A percentile compares a stretch with the other conserved stretches of the same genome.
phyloP scores from a whole-genome alignment of 2,113 vertebrate genomes.

The Syngnathus floridae region DNA sequence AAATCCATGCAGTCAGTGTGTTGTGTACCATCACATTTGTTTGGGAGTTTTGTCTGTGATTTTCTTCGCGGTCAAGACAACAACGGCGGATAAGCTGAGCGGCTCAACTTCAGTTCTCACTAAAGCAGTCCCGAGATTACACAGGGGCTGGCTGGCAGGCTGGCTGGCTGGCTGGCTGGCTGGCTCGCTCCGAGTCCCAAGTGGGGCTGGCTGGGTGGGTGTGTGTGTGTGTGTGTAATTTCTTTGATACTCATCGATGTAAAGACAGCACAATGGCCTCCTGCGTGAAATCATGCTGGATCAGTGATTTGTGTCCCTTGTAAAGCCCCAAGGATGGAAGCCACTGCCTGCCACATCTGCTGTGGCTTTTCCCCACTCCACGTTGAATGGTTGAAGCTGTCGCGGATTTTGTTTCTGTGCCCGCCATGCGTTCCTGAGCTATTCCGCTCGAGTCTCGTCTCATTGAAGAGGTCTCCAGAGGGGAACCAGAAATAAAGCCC shows the following conservation, averaged over 20 bases:
- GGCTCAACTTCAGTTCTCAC: slow-evolving; percentile 44
- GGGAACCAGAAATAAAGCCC: slow-evolving; percentile 42
- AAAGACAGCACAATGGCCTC: slow-evolving; percentile 1
- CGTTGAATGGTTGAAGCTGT: slow-evolving; percentile 13
- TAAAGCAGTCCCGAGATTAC: slow-evolving; percentile 18
- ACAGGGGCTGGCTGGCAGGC: not conserved
- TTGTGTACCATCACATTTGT: slow-evolving; percentile 35
- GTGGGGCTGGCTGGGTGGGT: not conserved
- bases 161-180: too few species aligned
- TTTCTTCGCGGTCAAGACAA: slow-evolving; percentile 32
- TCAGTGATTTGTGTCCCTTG: slow-evolving; percentile 20
- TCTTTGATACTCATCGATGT: not conserved
- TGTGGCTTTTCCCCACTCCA: not conserved
- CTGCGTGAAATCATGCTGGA: slow-evolving; percentile 15
- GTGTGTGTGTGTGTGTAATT: not conserved
- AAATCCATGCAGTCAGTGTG: not conserved
- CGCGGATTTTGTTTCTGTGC: not conserved
- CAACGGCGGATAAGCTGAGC: slow-evolving; percentile 44
- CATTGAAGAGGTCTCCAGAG: slow-evolving; percentile 35
- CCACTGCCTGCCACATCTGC: slow-evolving; percentile 1
- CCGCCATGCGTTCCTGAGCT: too few species aligned
- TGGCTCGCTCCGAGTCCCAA: not conserved
- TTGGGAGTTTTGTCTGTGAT: slow-evolving; percentile 23
- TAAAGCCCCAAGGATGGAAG: not conserved
- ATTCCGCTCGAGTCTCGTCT: slow-evolving; percentile 3